Evolutionary conservation across 1,140 invertebrate genomes (phyloP).

Genomic region (Galendromus occidentalis): DNA sequence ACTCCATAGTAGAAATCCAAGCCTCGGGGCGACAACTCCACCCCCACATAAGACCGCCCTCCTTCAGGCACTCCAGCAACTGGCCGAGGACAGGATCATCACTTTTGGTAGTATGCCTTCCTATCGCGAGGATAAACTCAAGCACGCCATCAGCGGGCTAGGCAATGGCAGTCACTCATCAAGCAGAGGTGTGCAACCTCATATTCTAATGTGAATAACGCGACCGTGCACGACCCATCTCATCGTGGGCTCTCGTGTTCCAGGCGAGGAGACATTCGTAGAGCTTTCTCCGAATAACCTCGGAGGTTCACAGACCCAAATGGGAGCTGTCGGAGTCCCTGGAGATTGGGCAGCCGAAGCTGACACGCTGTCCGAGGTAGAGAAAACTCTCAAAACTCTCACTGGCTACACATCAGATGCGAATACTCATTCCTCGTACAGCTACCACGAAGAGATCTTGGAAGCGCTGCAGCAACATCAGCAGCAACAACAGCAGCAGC

Average conservation of each 20-base stretch:
- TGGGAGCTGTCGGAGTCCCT: conserved; percentile 27
- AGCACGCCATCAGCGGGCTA: conserved; percentile 9
- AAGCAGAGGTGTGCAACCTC: conserved; percentile 41
- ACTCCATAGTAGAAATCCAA: conserved; percentile 7
- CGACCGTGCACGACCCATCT: neutral
- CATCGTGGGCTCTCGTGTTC: conserved; percentile 20
- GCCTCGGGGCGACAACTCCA: conserved; percentile 9
- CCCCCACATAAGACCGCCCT: conserved; percentile 6
- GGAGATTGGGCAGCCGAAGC: conserved; percentile 21
- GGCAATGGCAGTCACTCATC: conserved; percentile 41
- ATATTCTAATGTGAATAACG: neutral
- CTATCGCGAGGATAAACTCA: conserved; percentile 35
- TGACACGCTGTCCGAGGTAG: conserved; percentile 39
- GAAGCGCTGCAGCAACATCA: conserved; percentile 41
- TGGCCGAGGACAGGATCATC: conserved; percentile 28
- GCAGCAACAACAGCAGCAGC: conserved; percentile 6
- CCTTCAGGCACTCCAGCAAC: conserved; percentile 4
- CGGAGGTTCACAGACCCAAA: conserved; percentile 31
- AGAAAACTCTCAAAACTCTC: conserved; percentile 56
- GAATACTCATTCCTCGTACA: conserved; percentile 10
- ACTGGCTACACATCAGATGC: conserved; percentile 34
- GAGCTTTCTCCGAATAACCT: conserved; percentile 52
- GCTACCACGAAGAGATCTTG: conserved; percentile 70
- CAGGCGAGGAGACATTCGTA: conserved; percentile 53
- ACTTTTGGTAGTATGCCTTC: conserved; percentile 53